Evolutionary conservation across 2,888 invertebrate species (phyloP).

Genomic region (Callosobruchus maculatus): DNA sequence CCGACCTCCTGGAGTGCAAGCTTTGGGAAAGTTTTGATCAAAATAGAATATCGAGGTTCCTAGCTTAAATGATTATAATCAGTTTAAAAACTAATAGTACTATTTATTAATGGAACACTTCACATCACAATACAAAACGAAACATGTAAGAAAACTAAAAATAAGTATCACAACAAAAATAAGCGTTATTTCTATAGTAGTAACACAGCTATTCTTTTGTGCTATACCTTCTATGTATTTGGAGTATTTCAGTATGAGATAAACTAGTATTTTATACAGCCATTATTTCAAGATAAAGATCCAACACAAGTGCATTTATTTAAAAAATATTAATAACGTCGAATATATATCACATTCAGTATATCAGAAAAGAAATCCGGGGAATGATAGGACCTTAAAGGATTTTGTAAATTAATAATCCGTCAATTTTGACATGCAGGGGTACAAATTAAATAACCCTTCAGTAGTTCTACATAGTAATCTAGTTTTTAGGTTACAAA

Average conservation of each 20-base stretch:
- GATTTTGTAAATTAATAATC: too few species aligned
- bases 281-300: background rate
- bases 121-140: background rate
- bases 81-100: background rate
- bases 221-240: background rate
- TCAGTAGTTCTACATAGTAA: too few species aligned
- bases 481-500: too few species aligned
- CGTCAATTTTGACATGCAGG: too few species aligned
- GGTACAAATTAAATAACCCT: too few species aligned
- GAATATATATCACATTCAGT: too few species aligned
- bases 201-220: background rate
- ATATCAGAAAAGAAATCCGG: too few species aligned
- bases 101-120: background rate
- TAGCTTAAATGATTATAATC: background rate
- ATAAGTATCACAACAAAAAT: background rate
- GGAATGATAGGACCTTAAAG: too few species aligned
- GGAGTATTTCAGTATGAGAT: background rate
- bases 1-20: too few species aligned
- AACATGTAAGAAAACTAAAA: background rate
- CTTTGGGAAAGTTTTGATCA: too few species aligned
- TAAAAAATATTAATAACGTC: too few species aligned
- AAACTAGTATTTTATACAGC: background rate
- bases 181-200: background rate
- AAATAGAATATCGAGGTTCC: too few species aligned
- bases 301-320: background rate